phyloP scores from a whole-genome alignment of 2,888 invertebrate species.

The Mallateleia sp. region DNA sequence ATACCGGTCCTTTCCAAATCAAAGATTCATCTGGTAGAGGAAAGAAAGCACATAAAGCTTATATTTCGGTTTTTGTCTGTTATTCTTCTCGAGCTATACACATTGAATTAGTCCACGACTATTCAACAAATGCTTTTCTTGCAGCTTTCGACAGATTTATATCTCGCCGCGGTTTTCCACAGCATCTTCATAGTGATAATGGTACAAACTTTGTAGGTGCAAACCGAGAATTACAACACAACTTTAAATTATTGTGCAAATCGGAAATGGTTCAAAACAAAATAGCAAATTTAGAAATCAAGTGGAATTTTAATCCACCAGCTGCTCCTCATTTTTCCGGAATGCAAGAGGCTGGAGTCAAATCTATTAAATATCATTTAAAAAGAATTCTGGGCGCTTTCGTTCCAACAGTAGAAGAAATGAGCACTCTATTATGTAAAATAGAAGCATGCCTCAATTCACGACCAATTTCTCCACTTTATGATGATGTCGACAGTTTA shows the following conservation, averaged over 20 bases:
- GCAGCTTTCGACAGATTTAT: conserved; percentile 45
- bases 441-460: conserved; percentile 10
- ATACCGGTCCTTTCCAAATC: conserved; percentile 42
- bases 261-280: no score
- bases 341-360: neutral
- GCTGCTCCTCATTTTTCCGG: neutral
- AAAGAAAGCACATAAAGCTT: conserved; percentile 28
- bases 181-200: conserved; percentile 32
- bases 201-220: conserved; percentile 28
- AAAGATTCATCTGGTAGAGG: conserved; percentile 38
- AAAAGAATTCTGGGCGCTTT: neutral
- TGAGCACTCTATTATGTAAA: conserved; percentile 5
- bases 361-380: conserved; percentile 10
- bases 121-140: conserved; percentile 32
- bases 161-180: conserved; percentile 59
- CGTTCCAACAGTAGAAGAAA: conserved; percentile 1
- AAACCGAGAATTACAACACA: neutral
- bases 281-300: neutral
- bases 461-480: neutral
- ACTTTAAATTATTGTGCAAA: neutral
- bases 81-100: conserved; percentile 1
- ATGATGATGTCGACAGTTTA: neutral
- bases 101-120: conserved; percentile 52
- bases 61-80: conserved; percentile 54
- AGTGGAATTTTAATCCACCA: neutral